A percentile compares a stretch with the other conserved stretches of the same genome.
Conservation (phyloP, 2,888 invertebrate genomes). For the Eugnorisma glareosa region DNA sequence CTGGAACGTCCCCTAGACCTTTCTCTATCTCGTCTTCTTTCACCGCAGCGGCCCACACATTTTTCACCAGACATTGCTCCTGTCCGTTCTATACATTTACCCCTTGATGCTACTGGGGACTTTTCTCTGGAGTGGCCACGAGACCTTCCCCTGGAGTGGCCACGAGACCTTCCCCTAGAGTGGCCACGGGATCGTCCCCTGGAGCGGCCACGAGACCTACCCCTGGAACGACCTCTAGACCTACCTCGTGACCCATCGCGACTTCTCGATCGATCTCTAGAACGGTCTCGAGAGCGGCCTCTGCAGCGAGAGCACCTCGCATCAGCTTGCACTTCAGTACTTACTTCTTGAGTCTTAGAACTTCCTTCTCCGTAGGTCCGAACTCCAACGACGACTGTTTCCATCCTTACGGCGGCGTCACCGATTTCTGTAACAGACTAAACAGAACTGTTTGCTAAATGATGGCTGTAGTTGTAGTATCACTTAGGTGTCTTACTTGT, state of each 20-base stretch:
- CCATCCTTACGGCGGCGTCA: conserved; percentile 38
- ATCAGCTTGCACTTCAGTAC: conserved; percentile 19
- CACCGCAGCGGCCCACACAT: conserved; percentile 44
- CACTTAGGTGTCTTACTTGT: conserved; percentile 22
- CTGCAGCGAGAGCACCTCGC: conserved; percentile 51
- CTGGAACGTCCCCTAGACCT: conserved; percentile 38
- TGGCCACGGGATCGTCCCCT: conserved; percentile 25
- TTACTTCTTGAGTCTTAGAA: conserved; percentile 36
- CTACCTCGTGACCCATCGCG: conserved; percentile 26
- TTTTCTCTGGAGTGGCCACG: conserved; percentile 14
- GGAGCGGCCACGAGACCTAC: conserved; percentile 27
- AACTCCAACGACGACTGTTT: conserved; percentile 39
- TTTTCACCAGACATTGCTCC: conserved; percentile 4
- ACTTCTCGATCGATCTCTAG: conserved; percentile 20
- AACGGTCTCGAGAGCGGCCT: conserved; percentile 48
- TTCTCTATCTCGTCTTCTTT: conserved; percentile 30
- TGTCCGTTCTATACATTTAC: conserved; percentile 38
- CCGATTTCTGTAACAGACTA: conserved; percentile 56
- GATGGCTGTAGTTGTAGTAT: not conserved
- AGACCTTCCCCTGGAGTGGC: conserved; percentile 13
- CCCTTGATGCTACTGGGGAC: conserved; percentile 27
- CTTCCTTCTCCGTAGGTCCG: conserved; percentile 4
- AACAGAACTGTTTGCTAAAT: conserved; percentile 31
- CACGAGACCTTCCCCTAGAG: conserved; percentile 17
- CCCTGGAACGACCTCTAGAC: conserved; percentile 35